A percentile compares a stretch with the other conserved stretches of the same genome.
Conservation (phyloP, 2,888 invertebrate genomes). For the Harpagoxenus sublaevis region DNA sequence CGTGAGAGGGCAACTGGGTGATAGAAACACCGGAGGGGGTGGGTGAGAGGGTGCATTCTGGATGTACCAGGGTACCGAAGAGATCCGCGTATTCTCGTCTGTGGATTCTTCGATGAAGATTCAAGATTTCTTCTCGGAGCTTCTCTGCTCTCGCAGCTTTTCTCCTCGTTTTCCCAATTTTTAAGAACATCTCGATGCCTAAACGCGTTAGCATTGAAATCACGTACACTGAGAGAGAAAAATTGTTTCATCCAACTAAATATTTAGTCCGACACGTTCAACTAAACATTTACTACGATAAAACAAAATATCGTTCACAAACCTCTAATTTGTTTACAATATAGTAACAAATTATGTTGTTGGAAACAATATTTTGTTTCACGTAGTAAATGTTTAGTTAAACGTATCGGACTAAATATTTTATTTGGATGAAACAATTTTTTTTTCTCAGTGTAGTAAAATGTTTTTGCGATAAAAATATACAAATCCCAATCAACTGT, state of each 20-base stretch:
- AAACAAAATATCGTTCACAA: no score
- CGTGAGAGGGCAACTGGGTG: neutral
- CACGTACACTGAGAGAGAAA: no score
- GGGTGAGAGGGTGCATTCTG: neutral
- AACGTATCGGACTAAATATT: no score
- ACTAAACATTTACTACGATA: no score
- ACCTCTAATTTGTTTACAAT: no score
- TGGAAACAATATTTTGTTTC: no score
- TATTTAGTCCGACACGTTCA: no score
- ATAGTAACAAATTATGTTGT: no score
- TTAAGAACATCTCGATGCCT: neutral
- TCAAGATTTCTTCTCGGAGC: neutral
- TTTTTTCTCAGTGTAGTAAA: no score
- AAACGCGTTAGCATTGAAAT: neutral
- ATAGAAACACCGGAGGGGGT: conserved; percentile 3
- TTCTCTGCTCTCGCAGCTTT: neutral
- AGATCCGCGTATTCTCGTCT: neutral
- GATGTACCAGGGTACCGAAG: neutral
- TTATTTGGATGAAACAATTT: no score
- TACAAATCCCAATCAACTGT: neutral
- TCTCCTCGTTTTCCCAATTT: neutral
- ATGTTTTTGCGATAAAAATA: neutral
- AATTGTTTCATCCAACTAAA: no score
- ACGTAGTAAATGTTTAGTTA: no score
- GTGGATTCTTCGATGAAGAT: neutral